These are phyloP conservation scores for Hymenopus coronatus DNA, from an alignment of 2,888 invertebrate species.

Conservation along the genomic window DNA sequence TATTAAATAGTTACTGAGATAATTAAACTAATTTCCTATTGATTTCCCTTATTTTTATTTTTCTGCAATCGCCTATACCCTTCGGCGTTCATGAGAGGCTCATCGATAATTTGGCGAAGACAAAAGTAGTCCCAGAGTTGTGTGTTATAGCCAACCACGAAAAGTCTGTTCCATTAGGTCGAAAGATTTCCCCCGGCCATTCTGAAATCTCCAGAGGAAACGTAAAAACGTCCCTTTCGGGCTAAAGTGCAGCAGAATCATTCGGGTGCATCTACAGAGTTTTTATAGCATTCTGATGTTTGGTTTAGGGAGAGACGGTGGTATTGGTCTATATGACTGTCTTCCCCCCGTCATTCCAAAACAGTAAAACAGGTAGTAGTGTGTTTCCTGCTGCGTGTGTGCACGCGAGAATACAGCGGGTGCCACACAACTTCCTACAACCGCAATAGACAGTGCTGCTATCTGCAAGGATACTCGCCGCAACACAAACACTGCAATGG, in stretches of 20 bases:
- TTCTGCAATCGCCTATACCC: background rate
- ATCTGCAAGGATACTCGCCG: no score
- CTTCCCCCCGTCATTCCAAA: slow-evolving; percentile 8
- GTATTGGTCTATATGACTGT: slow-evolving; percentile 2
- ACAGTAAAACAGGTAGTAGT: slow-evolving; percentile 17
- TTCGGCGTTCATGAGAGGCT: background rate
- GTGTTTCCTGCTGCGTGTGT: background rate
- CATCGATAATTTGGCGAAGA: background rate
- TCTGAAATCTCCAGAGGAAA: background rate
- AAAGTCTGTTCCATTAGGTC: background rate
- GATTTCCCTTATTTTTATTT: no score
- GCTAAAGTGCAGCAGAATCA: background rate
- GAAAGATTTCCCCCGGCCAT: background rate
- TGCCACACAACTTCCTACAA: background rate
- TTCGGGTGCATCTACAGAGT: background rate
- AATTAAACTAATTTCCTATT: no score
- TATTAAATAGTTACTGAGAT: no score
- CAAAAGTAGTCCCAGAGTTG: background rate
- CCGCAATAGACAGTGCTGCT: background rate
- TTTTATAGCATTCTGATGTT: slow-evolving; percentile 16
- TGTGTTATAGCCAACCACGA: background rate
- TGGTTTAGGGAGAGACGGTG: background rate
- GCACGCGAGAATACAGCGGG: background rate
- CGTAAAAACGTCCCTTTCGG: background rate
- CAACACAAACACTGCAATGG: no score